Conservation (phyloP, 2,888 invertebrate genomes). For the Ypsolopha sequella region DNA sequence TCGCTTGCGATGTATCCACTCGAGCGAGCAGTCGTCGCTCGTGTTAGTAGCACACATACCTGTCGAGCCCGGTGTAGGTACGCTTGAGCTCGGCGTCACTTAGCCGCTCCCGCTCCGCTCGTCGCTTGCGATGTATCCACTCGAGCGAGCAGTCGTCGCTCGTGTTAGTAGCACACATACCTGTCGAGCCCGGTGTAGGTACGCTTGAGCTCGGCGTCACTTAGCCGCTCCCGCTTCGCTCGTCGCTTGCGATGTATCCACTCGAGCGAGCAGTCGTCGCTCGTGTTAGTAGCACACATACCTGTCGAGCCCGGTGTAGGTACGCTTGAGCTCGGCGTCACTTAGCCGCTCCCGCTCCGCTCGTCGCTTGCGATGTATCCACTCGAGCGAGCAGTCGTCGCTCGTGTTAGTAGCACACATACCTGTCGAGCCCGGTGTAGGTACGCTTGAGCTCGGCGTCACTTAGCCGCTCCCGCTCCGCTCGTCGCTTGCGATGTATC, state of each 20-base stretch:
- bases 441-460: constrained; percentile 70
- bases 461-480: constrained; percentile 44
- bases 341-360: constrained; percentile 44
- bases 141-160: constrained; percentile 53
- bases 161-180: constrained; percentile 21
- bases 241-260: constrained; percentile 62
- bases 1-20: constrained; percentile 62
- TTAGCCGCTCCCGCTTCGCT: constrained; percentile 38
- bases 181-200: constrained; percentile 74
- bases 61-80: constrained; percentile 73
- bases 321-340: constrained; percentile 67
- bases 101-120: constrained; percentile 41
- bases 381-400: constrained; percentile 53
- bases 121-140: constrained; percentile 60
- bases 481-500: constrained; percentile 59
- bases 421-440: constrained; percentile 73
- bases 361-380: constrained; percentile 61
- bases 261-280: constrained; percentile 52
- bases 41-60: constrained; percentile 24
- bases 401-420: background rate
- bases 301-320: constrained; percentile 74
- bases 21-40: constrained; percentile 56
- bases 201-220: constrained; percentile 66
- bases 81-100: constrained; percentile 67
- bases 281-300: constrained; percentile 15